These are phyloP conservation scores for Campoplex capitator DNA, from an alignment of 2,888 invertebrate genomes.

Conservation along the genomic window DNA sequence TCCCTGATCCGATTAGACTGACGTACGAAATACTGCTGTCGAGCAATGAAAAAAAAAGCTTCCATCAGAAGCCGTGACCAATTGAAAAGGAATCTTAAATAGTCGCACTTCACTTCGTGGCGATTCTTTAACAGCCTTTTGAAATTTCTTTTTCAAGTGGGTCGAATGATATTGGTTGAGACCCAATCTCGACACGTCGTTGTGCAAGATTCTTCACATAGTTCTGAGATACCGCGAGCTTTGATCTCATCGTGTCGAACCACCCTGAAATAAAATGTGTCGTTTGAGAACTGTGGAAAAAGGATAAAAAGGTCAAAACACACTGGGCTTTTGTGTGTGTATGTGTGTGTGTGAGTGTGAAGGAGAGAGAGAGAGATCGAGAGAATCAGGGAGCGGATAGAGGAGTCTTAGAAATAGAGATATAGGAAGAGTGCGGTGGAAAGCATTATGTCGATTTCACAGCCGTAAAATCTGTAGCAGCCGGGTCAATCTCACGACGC, in stretches of 20 bases:
- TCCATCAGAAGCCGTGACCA: not conserved
- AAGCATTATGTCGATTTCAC: conserved; percentile 41
- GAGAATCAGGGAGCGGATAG: not conserved
- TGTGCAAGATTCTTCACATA: conserved; percentile 54
- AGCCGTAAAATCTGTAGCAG: conserved; percentile 62
- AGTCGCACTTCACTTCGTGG: not conserved
- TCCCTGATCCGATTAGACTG: not conserved
- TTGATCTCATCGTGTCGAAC: conserved; percentile 61
- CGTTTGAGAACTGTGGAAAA: conserved; percentile 44
- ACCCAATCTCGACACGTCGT: conserved; percentile 46
- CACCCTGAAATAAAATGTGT: conserved; percentile 45
- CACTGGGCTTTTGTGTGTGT: not conserved
- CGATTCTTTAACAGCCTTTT: conserved; percentile 7
- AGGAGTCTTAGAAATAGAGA: conserved; percentile 6
- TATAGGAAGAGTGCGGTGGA: conserved; percentile 28
- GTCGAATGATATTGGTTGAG: conserved; percentile 35
- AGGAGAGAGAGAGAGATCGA: conserved; percentile 1
- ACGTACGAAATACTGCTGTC: not conserved
- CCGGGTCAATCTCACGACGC: conserved; percentile 64
- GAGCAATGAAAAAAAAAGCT: not conserved
- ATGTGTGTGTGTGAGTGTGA: not conserved
- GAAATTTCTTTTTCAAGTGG: conserved; percentile 36
- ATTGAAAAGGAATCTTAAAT: not conserved
- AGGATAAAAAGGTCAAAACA: conserved; percentile 1
- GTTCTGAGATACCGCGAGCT: conserved; percentile 55